phyloP scores from a whole-genome alignment of 2,888 invertebrate species.

The Creontiades dilutus region DNA sequence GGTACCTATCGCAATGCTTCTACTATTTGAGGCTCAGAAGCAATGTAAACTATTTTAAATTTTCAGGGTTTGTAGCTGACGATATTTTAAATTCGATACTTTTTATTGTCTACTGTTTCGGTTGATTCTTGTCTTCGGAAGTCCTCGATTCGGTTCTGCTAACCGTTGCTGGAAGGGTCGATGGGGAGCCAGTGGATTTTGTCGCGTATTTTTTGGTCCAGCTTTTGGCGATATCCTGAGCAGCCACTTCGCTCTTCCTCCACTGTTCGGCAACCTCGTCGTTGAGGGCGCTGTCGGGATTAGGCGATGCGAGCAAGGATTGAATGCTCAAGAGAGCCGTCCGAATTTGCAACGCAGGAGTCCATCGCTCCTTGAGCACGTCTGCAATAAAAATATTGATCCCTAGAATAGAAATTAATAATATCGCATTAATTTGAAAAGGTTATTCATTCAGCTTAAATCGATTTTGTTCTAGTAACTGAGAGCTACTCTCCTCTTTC shows the following conservation, averaged over 20 bases:
- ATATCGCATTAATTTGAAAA: too few relatives aligned
- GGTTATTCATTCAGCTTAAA: too few relatives aligned
- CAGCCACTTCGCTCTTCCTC: constrained; percentile 99
- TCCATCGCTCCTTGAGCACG: constrained; percentile 99
- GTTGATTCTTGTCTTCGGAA: not conserved
- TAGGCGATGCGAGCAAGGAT: constrained; percentile 98
- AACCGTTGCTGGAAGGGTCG: not conserved
- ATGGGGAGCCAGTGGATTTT: constrained; percentile 80
- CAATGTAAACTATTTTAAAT: too few relatives aligned
- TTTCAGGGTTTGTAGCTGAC: too few relatives aligned
- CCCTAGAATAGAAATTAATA: too few relatives aligned
- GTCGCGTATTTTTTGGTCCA: constrained; percentile 95
- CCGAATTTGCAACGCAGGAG: constrained; percentile 99
- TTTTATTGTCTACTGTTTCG: not conserved
- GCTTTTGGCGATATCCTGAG: constrained; percentile 96
- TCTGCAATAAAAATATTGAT: constrained; percentile 78
- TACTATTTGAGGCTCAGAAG: too few relatives aligned
- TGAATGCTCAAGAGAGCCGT: constrained; percentile 99
- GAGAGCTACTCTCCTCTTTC: too few relatives aligned
- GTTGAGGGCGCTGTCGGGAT: constrained; percentile 99
- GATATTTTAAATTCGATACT: not conserved
- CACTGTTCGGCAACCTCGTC: constrained; percentile 98
- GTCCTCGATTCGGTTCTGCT: not conserved
- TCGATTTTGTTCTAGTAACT: too few relatives aligned
- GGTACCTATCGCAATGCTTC: too few relatives aligned